A percentile compares a stretch with the other conserved stretches of the same genome.
Conservation (phyloP, 2,797 vertebrate species). For the Glyptemys insculpta region DNA sequence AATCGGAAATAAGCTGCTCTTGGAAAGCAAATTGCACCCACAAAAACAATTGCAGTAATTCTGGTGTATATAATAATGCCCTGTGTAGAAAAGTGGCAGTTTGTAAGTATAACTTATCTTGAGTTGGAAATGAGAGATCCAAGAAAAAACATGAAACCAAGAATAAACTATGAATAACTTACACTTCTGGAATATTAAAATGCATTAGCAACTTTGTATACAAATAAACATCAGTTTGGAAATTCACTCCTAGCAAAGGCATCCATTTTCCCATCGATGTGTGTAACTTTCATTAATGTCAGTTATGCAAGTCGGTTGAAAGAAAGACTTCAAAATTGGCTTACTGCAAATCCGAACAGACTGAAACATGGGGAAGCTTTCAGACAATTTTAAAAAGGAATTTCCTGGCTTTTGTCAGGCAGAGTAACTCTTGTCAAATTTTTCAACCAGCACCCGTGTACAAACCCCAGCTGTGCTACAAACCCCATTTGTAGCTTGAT, state of each 20-base stretch:
- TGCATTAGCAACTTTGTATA: not conserved
- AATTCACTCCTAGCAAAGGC: not conserved
- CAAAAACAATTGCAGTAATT: not conserved
- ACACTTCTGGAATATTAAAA: not conserved
- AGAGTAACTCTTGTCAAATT: not conserved
- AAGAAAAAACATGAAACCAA: not conserved
- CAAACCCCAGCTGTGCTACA: not conserved
- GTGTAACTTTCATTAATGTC: not conserved
- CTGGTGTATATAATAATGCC: not conserved
- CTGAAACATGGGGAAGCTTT: not conserved
- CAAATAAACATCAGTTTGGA: not conserved
- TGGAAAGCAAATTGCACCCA: not conserved
- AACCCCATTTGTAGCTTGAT: not conserved
- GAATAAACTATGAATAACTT: not conserved
- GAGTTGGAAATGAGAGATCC: not conserved
- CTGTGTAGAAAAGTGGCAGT: not conserved
- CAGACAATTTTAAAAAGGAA: not conserved
- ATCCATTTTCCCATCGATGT: not conserved
- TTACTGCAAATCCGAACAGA: not conserved
- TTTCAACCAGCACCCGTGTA: not conserved
- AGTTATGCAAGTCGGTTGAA: not conserved
- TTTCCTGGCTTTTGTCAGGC: not conserved
- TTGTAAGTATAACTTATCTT: not conserved
- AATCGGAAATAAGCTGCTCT: not conserved
- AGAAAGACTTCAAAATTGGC: not conserved